Evolutionary conservation across 2,113 vertebrate genomes (phyloP), one percentile per base, ranked within the genome.

Genomic region (Rana temporaria): DNA sequence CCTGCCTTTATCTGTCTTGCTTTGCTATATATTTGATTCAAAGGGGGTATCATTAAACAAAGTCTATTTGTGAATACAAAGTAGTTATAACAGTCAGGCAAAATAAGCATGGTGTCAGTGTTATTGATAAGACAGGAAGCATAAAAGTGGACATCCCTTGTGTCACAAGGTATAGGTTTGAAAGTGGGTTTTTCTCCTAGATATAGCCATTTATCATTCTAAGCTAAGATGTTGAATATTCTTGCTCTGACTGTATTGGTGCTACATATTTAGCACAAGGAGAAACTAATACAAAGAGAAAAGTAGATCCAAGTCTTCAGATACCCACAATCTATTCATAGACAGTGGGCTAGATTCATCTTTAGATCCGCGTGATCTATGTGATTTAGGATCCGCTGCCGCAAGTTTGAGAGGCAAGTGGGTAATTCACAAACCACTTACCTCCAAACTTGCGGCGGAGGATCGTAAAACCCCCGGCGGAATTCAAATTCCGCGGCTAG

Each of bases 21-120:
- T 87, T 90, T 86, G 82, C 74, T 84, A 84, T 88, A 87, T 88
- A 88, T 87, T 84, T 74, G 86, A 90, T 86, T 82, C 84, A 85
- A 73, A 82, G 88, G 87, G 88, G 85, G 60, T 68, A 86, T 88
- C 86, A 87, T 84, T 70, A 87, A 86, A 82, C 84, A 87, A 87
- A 86, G 87, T 91, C 68, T 88, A 84, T 81, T 85, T 72, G 84
- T 85, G 74, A 88, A 87, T 79, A 85, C 59, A 86, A 88, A 88
- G 38, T 30, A 79, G 0, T 66, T 77, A 81, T 82, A 84, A 76
- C 82, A 83, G 84, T 65, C 74, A 63, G 84, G 84, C 79, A 42
- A 42, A 73, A 84, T 72, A 56, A n/a, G 59, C 55, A 85, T 79
- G 52, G 55, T 86, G 84, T 53, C 72, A 77, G 42, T 84, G 12